Percentiles rank a stretch among this genome's conserved stretches.
Evolutionary conservation across 2,113 vertebrate genomes (phyloP).

Genomic region (Lynx canadensis): DNA sequence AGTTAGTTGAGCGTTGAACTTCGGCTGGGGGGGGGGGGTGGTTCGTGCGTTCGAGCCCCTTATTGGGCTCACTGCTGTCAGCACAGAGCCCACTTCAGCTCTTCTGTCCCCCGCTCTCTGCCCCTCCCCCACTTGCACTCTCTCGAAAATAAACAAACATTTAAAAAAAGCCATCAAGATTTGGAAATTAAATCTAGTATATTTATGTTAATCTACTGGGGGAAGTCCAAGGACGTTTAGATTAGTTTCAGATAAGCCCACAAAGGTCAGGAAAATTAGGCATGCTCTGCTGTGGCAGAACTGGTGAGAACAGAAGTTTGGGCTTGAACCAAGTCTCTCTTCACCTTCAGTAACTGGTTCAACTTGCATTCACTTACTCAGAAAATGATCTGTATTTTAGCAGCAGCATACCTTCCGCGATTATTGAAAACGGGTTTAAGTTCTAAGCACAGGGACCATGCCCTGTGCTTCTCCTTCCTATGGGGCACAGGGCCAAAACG

Average conservation of each 20-base stretch:
- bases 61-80: no score
- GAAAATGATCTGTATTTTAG: neutral
- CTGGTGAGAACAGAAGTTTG: neutral
- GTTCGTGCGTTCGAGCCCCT: no score
- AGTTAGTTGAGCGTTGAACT: no score
- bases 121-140: no score
- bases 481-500: neutral
- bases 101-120: no score
- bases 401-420: neutral
- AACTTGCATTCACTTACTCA: neutral
- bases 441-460: neutral
- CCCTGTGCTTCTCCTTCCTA: neutral
- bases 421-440: neutral
- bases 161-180: neutral
- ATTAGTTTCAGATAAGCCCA: neutral
- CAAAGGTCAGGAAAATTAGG: neutral
- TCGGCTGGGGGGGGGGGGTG: accelerated
- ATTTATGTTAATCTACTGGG: neutral
- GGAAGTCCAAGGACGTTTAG: neutral
- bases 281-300: neutral
- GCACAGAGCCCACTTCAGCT: no score
- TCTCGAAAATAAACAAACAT: no score
- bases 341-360: neutral
- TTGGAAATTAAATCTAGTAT: neutral
- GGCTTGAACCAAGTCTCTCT: neutral